Evolutionary conservation across 2,888 invertebrate species (phyloP), one percentile per base, ranked within the genome.

Genomic region (Coleophora flavipennella): DNA sequence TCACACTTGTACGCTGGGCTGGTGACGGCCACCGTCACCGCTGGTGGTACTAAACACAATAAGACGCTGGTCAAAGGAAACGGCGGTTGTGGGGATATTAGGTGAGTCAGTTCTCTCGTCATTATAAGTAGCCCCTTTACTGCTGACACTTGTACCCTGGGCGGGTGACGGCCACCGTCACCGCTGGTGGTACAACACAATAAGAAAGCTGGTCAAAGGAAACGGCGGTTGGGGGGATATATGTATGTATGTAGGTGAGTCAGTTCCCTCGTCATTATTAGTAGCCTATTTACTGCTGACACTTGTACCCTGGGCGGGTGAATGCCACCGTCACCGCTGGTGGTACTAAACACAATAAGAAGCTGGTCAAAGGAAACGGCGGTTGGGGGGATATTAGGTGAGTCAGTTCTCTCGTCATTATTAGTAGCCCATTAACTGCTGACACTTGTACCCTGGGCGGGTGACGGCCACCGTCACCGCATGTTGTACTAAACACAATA

Each of bases 151-250:
- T 94, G 49, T 94, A 88, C 65, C 93, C 94, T 0, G 83, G 86
- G 29, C 86, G 91, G 40, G 81, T 94, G 39, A 89, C 89, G 9
- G 86, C 91, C 7, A 87, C 90, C 1, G 90, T 92, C 51, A 93
- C 91, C 51, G 88, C 90, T 1, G 93, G 94, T 51, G 86, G 94
- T 7, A 89, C 92, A 3, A 96, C 95, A 67, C 95, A 94, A 20
- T 99, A 99, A 83, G 83, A 51, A 92, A 92, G 57, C 75, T 94
- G 3, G 87, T 91, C 8, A 95, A 95, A 67, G 95, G 95, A 0
- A 99, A 99, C 64, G 99, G 99, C 0, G 99, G 99, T 1, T 99
- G 99, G 99, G 20, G 20, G 3, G 20, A 20, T 20, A 20, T 20
- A n/a, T n/a, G n/a, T n/a, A n/a, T n/a, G n/a, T n/a, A n/a, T n/a